Base-by-base conservation (phyloP, 1,140 invertebrate genomes). In the Penaeus japonicus region DNA sequence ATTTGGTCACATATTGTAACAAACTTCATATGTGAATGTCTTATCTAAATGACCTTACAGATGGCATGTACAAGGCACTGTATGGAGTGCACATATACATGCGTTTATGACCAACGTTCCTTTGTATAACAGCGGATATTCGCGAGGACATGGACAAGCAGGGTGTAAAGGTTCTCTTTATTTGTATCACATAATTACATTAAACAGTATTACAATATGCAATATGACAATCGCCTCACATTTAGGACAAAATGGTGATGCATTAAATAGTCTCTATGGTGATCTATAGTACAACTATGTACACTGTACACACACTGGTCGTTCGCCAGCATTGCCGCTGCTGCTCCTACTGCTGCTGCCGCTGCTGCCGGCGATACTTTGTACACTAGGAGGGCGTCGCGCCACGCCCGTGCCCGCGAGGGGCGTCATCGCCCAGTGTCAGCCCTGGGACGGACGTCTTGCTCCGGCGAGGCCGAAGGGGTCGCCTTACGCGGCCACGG, bases 401-500 rank as follows among this genome's bases (percentile, higher is more conserved):
- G 47, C 10, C 10, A 12, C 47, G 47, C 47, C 47, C 47, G 5
- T 47, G 47, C 47, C 47, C 47, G 47, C 47, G 47, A 47, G 47
- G 35, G 47, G 47, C 47, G 47, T 47, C 47, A 47, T 47, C 47
- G 47, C 47, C 47, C 47, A 47, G 47, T 47, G 47, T 47, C 47
- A 12, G 10, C 5, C 47, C 47, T 47, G 47, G 47, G 47, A 47
- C 47, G 47, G 47, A 47, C 47, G 47, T 47, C 47, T 47, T 47
- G 47, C 47, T 47, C 47, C 47, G 15, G 4, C 47, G 47, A 47
- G 47, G 47, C 47, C 47, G 47, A 10, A 47, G 47, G 47, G 47
- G 4, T 10, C n/a, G 84, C 27, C 83, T 77, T 89, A 90, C 79
- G 90, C 90, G 27, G 87, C 90, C 77, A 90, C 90, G 24, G 90